These are phyloP conservation scores for Zaprionus lineosus DNA, from an alignment of 2,888 invertebrate genomes.

Conservation along the genomic window DNA sequence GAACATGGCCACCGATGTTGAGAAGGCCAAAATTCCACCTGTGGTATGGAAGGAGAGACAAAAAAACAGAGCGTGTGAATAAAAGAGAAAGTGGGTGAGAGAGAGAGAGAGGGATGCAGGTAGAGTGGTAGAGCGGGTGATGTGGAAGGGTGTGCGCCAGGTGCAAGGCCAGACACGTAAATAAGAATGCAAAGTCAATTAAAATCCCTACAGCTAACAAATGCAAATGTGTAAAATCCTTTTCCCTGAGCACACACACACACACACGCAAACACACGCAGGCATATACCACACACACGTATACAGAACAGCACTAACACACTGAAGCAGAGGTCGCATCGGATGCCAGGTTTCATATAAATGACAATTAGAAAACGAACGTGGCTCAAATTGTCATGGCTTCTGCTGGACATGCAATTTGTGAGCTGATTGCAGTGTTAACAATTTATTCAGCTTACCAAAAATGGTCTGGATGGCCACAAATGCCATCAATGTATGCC, in stretches of 20 bases:
- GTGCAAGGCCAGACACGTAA: slow-evolving; percentile 72
- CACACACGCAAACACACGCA: slow-evolving; percentile 2
- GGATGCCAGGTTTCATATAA: slow-evolving; percentile 47
- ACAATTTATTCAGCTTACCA: slow-evolving; percentile 81
- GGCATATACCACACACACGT: not conserved
- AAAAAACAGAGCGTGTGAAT: not conserved
- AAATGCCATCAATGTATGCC: slow-evolving; percentile 85
- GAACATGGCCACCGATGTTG: slow-evolving; percentile 85
- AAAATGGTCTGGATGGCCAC: slow-evolving; percentile 84
- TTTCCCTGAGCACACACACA: slow-evolving; percentile 17
- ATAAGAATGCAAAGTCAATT: slow-evolving; percentile 74
- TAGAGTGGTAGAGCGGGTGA: slow-evolving; percentile 1
- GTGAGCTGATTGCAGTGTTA: slow-evolving; percentile 29
- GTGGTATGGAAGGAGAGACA: slow-evolving; percentile 30
- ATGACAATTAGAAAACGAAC: slow-evolving; percentile 67
- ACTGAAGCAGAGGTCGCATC: slow-evolving; percentile 8
- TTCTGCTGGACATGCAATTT: slow-evolving; percentile 27
- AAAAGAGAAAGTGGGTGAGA: slow-evolving; percentile 6
- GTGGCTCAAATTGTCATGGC: slow-evolving; percentile 33
- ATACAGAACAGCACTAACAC: slow-evolving; percentile 9
- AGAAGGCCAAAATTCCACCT: slow-evolving; percentile 85
- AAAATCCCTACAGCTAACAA: slow-evolving; percentile 56
- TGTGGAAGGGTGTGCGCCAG: slow-evolving; percentile 44
- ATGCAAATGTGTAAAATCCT: slow-evolving; percentile 47
- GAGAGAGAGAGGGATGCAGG: slow-evolving; percentile 20